Evolutionary conservation across 92 coral and sea anemone species (phyloP), one percentile per base, ranked within the genome.

Genomic region (Phenganax marumi): DNA sequence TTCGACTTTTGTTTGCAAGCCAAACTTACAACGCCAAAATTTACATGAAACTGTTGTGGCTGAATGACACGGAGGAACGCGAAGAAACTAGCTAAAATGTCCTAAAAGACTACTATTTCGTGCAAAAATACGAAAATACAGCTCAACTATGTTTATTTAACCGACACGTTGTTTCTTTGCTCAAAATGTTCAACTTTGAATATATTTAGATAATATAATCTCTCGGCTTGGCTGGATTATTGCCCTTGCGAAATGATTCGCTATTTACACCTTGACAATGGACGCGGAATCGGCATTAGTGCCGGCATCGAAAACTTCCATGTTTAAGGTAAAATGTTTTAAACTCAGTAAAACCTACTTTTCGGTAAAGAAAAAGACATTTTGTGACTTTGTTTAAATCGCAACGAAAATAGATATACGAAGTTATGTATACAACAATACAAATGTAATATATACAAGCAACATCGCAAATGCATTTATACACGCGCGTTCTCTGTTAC

Each of bases 231-330:
- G 43, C 5, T 33, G 43, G 43, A 33, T 33, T 5, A 21, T 56
- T 56, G 19, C 63, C 63, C 63, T 56, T 56, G 63, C 18, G 24
- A 7, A 3, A 66, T 66, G 49, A 11, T 7, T 17, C 50, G 48
- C 72, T 62, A 66, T 66, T 66, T 66, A 66, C 72, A 66, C 48
- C 72, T 25, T 66, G 12, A 33, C 72, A 33, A 33, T 49, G 48
- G 23, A 24, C 72, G 48, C 48, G 14, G 0, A 33, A 33, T 33
- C 43, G 43, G 49, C n/a, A 24, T n/a, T n/a, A 66, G 43, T 66
- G 0, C 21, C 16, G 3, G 17, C 7, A 12, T 33, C 17, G 43
- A 66, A 3, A 33, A 8, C 13, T 11, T 66, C 12, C 12, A 66
- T 24, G 14, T 66, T 33, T 33, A 33, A 2, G 43, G 2, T 33